Conservation (phyloP, 2,113 vertebrate genomes). For the Siniperca knerii region DNA sequence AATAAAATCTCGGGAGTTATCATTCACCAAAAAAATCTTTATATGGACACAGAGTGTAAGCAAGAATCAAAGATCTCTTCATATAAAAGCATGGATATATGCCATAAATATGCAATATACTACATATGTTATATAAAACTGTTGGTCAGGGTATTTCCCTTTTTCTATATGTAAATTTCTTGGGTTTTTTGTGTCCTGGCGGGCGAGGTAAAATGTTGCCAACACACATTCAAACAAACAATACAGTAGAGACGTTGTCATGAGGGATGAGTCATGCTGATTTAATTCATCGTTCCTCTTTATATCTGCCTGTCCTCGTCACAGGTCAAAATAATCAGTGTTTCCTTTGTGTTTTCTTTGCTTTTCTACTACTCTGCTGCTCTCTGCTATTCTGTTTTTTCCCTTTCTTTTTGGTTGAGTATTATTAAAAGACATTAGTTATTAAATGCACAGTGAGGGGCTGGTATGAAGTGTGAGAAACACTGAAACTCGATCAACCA, state of each 20-base stretch:
- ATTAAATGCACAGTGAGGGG: constrained; percentile 6
- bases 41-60: background rate
- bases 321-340: background rate
- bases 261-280: constrained; percentile 70
- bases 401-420: background rate
- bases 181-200: background rate
- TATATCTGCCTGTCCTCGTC: constrained; percentile 6
- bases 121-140: background rate
- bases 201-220: constrained; percentile 32
- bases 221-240: constrained; percentile 56
- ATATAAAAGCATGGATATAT: background rate
- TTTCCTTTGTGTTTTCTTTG: constrained; percentile 10
- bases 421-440: background rate
- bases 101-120: background rate
- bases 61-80: background rate
- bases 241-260: constrained; percentile 45
- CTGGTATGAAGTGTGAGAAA: constrained; percentile 39
- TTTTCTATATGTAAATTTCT: background rate
- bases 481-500: constrained; percentile 57
- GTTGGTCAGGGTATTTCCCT: background rate
- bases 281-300: constrained; percentile 65
- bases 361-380: background rate
- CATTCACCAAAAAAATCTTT: background rate
- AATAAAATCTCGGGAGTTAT: background rate
- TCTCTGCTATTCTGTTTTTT: constrained; percentile 1